These are phyloP conservation scores for Globodera ellingtonae DNA, from an alignment of 1,140 invertebrate genomes.

Conservation along the genomic window DNA sequence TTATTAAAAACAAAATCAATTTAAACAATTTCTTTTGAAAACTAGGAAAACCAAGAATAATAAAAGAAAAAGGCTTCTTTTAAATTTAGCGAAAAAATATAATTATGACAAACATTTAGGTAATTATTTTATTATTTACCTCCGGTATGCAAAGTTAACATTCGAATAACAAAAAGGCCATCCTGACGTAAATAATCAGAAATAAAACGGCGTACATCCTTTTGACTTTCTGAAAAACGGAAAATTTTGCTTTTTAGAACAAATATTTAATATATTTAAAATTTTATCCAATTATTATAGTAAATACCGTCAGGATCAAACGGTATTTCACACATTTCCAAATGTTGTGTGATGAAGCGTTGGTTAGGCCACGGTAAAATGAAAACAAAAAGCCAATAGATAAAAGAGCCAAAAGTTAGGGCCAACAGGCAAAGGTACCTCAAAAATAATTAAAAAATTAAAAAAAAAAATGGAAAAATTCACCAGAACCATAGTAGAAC, in stretches of 20 bases:
- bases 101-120: no score
- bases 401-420: slow-evolving; percentile 64
- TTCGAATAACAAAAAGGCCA: slow-evolving; percentile 69
- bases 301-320: slow-evolving; percentile 53
- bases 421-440: slow-evolving; percentile 68
- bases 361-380: slow-evolving; percentile 50
- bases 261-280: no score
- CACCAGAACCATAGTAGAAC: slow-evolving; percentile 68
- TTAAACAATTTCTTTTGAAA: no score
- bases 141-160: slow-evolving; percentile 66
- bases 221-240: slow-evolving; percentile 30
- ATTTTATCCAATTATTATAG: neutral
- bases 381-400: slow-evolving; percentile 57
- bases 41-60: no score
- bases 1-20: neutral
- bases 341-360: slow-evolving; percentile 54
- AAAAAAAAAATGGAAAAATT: slow-evolving; percentile 1
- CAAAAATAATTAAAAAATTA: neutral
- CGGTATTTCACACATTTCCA: slow-evolving; percentile 59
- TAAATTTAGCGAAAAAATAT: no score
- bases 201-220: slow-evolving; percentile 64
- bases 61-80: no score
- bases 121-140: slow-evolving; percentile 10
- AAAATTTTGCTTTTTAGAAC: slow-evolving; percentile 33
- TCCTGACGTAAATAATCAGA: slow-evolving; percentile 68